These are phyloP conservation scores for Eurystomus gularis DNA, from an alignment of 2,113 vertebrate species.

Conservation along the genomic window DNA sequence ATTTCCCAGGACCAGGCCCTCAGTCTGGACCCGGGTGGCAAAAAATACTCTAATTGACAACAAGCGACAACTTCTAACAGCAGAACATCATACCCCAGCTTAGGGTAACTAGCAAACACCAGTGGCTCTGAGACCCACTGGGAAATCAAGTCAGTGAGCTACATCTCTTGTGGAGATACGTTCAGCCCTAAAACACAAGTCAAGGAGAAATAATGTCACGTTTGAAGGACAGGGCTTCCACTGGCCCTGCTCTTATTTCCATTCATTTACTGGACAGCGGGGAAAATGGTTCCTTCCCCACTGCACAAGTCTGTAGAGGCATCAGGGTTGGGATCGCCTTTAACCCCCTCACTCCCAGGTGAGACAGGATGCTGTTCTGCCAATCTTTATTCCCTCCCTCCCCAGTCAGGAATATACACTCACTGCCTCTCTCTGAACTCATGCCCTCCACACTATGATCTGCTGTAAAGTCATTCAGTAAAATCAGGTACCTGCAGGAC, in stretches of 20 bases:
- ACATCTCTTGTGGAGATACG: background rate
- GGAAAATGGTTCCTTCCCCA: background rate
- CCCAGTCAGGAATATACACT: background rate
- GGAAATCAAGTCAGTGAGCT: background rate
- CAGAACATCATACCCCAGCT: background rate
- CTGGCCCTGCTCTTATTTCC: background rate
- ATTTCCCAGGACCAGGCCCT: background rate
- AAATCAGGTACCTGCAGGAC: background rate
- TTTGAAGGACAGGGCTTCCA: background rate
- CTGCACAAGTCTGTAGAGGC: background rate
- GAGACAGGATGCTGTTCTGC: background rate
- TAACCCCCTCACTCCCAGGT: background rate
- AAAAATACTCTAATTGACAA: background rate
- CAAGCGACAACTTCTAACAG: background rate
- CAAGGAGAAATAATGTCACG: background rate
- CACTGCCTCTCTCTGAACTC: background rate
- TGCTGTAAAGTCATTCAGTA: background rate
- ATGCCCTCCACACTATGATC: background rate
- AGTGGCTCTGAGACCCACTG: background rate
- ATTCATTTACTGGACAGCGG: background rate
- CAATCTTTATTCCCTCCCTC: rapidly evolving
- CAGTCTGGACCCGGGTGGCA: background rate
- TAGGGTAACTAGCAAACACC: background rate
- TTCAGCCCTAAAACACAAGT: background rate
- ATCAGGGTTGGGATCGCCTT: background rate